These are phyloP conservation scores for Dryococelus australis DNA, from an alignment of 2,888 invertebrate species.

Conservation along the genomic window DNA sequence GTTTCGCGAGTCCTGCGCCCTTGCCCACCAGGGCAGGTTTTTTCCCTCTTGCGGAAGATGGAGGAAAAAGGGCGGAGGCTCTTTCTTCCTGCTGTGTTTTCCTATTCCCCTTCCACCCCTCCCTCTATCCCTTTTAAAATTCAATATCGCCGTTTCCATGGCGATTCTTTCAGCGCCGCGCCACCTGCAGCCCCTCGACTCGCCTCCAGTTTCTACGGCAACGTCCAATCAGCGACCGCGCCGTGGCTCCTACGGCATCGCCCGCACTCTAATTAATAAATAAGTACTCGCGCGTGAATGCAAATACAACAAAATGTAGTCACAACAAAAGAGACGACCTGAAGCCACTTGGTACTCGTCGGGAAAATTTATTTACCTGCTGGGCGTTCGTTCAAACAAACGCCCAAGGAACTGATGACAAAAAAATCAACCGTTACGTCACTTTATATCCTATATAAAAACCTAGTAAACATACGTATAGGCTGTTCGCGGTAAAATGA, in stretches of 20 bases:
- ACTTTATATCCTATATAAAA: too few relatives aligned
- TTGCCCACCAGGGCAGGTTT: background rate
- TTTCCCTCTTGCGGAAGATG: background rate
- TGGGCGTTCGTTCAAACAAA: too few relatives aligned
- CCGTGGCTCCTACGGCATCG: background rate
- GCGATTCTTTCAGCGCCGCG: background rate
- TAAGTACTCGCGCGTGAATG: background rate
- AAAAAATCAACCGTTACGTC: too few relatives aligned
- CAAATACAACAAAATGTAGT: background rate
- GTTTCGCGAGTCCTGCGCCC: background rate
- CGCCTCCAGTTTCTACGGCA: conserved; percentile 10
- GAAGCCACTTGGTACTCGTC: too few relatives aligned
- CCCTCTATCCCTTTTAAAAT: background rate
- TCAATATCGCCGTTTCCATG: conserved; percentile 5
- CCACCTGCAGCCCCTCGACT: background rate
- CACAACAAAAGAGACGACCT: too few relatives aligned
- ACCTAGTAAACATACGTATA: too few relatives aligned
- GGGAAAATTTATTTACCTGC: too few relatives aligned
- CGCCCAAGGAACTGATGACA: too few relatives aligned
- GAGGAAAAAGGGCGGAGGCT: conserved; percentile 3
- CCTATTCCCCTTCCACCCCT: background rate
- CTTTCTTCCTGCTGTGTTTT: conserved; percentile 7
- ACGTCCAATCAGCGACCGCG: background rate
- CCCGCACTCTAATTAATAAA: background rate
- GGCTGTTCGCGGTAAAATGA: too few relatives aligned